A percentile compares a stretch with the other conserved stretches of the same genome.
These are phyloP conservation scores for Epinephelus coioides DNA, from an alignment of 2,797 vertebrate species.

Conservation along the genomic window DNA sequence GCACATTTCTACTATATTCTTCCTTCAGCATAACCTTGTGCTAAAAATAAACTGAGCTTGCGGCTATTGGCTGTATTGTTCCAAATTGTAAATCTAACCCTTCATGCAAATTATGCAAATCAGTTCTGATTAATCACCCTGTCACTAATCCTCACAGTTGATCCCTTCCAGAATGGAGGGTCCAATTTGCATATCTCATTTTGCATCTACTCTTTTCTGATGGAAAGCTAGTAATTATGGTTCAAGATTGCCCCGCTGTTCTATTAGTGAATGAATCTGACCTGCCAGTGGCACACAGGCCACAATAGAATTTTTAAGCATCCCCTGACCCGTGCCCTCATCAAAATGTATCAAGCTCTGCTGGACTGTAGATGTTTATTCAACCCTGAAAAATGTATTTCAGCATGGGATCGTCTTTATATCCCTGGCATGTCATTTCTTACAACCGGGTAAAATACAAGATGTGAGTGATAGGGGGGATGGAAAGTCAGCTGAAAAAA, in stretches of 20 bases:
- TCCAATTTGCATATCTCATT: conserved; percentile 78
- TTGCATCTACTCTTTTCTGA: conserved; percentile 68
- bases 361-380: conserved; percentile 26
- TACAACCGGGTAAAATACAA: not conserved
- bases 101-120: conserved; percentile 71
- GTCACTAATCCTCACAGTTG: conserved; percentile 72
- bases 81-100: conserved; percentile 37
- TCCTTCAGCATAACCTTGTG: conserved; percentile 11
- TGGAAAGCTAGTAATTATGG: conserved; percentile 70
- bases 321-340: conserved; percentile 7
- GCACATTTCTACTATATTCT: not conserved
- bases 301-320: conserved; percentile 47
- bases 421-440: not conserved
- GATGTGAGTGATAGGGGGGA: not conserved
- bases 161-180: conserved; percentile 66
- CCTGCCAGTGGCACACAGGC: conserved; percentile 41
- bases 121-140: conserved; percentile 64
- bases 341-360: conserved; percentile 23
- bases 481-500: not conserved
- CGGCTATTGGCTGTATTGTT: conserved; percentile 27
- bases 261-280: conserved; percentile 64
- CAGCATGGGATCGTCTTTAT: conserved; percentile 11
- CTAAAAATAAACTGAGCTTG: conserved; percentile 30
- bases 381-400: not conserved
- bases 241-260: conserved; percentile 42